Conservation (phyloP, 2,113 vertebrate species). For the Micromys minutus region DNA sequence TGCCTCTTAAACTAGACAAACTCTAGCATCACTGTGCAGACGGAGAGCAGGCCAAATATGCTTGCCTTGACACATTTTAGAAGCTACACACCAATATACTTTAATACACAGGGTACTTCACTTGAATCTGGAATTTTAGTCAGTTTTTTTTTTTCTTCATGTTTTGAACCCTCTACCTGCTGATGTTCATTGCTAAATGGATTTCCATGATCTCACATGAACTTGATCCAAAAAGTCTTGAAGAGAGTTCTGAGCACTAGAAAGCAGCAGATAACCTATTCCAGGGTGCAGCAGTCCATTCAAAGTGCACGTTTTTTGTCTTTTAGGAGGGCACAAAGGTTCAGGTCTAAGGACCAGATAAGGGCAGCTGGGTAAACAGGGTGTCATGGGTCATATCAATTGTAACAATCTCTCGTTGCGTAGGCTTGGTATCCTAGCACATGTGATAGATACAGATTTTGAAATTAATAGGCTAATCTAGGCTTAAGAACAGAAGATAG, state of each 20-base stretch:
- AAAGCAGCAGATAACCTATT: neutral
- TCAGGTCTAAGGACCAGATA: slow-evolving; percentile 51
- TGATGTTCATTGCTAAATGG: neutral
- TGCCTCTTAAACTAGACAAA: neutral
- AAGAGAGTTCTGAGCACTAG: neutral
- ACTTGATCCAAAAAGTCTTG: neutral
- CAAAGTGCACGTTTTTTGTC: neutral
- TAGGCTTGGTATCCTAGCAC: slow-evolving; percentile 63
- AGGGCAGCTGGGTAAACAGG: slow-evolving; percentile 19
- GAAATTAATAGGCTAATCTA: slow-evolving; percentile 77
- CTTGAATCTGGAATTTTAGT: neutral
- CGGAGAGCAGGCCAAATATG: neutral
- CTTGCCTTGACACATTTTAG: neutral
- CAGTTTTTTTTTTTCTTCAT: neutral
- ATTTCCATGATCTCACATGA: neutral
- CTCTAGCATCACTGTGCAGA: neutral
- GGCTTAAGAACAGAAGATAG: slow-evolving; percentile 65
- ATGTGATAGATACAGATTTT: slow-evolving; percentile 34
- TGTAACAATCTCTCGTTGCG: slow-evolving; percentile 30
- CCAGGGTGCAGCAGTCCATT: neutral
- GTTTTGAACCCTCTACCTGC: neutral
- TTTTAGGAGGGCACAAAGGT: neutral
- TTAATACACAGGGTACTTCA: neutral
- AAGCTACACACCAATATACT: neutral
- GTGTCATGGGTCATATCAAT: neutral